Base-by-base conservation (phyloP, 2,888 invertebrate species). In the Pterobdella sp. region DNA sequence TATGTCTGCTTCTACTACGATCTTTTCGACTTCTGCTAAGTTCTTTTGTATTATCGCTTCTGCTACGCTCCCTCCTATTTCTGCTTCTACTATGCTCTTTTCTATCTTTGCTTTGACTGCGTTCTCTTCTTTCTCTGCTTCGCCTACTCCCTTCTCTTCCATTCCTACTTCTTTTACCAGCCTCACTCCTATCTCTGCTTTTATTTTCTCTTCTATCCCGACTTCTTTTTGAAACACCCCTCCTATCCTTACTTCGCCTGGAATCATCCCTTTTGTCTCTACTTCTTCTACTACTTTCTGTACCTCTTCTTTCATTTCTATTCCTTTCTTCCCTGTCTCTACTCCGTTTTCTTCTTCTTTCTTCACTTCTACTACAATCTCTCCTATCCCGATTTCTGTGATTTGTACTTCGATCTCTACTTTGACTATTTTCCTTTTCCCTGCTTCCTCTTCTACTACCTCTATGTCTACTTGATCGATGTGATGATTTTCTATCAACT, bases 161-260 rank as follows among this genome's bases (percentile, higher is more conserved):
- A 63, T 69, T 73, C 68, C n/a, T 56, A 49, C 26, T 42, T 34
- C 26, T 34, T 32, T 42, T n/a, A 35, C 68, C 60, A 52, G n/a
- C 31, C 18, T 4, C 64, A 29, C 4, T 36, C 65, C 32, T 34
- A 31, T 34, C 35, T 66, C 42, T 49, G 29, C 64, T 18, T 4
- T 56, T 32, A 14, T 71, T 49, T 4, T 64, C 34, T 3, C 68
- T 18, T 26, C 52, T 29, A 14, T 68, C 73, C 31, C 72, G 3
- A 4, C 42, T 42, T 65, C 60, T 67, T 31, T 32, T 72, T 26
- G 49, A 22, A n/a, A 22, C 37, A 14, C 63, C 49, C 26, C 71
- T 72, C 10, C 42, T 56, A 4, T 22, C n/a, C n/a, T n/a, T 37
- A 22, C 67, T 67, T 32, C 36, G 36, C 42, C 69, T 26, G 4